phyloP scores from a whole-genome alignment of 1,140 invertebrate species.

The Drosophila carrolli region DNA sequence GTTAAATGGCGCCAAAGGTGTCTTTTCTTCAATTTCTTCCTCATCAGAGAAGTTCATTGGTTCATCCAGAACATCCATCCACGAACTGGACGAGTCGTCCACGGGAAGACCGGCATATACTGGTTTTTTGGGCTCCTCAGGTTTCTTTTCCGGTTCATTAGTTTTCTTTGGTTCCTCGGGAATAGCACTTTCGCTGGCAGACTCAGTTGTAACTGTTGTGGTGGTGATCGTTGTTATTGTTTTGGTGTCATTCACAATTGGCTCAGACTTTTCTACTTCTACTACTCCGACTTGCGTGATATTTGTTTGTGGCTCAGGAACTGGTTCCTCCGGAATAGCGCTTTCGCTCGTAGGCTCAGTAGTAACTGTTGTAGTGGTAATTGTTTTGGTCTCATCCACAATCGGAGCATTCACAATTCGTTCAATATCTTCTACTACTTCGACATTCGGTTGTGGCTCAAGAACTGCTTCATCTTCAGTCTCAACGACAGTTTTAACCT shows the following conservation, averaged over 20 bases:
- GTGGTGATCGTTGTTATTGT: constrained; percentile 1
- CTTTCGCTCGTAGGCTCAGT: constrained; percentile 10
- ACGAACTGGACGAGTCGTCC: constrained; percentile 68
- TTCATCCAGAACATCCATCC: constrained; percentile 86
- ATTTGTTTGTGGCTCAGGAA: no score
- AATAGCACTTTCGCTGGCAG: background rate
- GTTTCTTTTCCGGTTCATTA: constrained; percentile 2
- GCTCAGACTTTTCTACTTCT: no score
- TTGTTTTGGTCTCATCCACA: constrained; percentile 4
- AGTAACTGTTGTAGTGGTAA: constrained; percentile 7
- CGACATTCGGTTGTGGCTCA: background rate
- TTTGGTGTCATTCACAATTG: no score
- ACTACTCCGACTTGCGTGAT: no score
- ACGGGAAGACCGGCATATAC: constrained; percentile 79
- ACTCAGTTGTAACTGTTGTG: constrained; percentile 9
- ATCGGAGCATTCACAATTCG: constrained; percentile 2
- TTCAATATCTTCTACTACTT: background rate
- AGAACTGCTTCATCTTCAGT: background rate
- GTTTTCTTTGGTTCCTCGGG: constrained; percentile 5
- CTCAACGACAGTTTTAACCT: no score
- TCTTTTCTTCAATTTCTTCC: constrained; percentile 56
- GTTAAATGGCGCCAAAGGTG: no score
- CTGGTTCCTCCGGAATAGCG: background rate
- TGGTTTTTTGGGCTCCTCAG: constrained; percentile 54
- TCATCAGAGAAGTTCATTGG: constrained; percentile 85